Evolutionary conservation across 1,140 invertebrate genomes (phyloP), one percentile per base, ranked within the genome.

Genomic region (Neuroterus valhalla): DNA sequence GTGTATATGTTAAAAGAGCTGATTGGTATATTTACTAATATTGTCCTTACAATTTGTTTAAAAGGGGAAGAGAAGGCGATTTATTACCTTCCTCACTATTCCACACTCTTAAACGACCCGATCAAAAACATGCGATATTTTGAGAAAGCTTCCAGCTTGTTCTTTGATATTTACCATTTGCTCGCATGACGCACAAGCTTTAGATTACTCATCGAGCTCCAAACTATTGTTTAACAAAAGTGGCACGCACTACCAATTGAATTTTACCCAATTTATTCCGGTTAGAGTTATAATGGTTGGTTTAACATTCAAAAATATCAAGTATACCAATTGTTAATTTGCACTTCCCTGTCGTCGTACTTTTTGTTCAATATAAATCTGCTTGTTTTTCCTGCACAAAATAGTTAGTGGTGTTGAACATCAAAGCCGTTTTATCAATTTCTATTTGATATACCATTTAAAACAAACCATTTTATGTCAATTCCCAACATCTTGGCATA

Each of bases 151-250:
- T 67, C 44, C 45, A 72, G 75, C 75, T 77, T 48, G 43, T 74
- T 67, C 52, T 23, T 70, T 62, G 72, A 52, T 46, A 67, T 38
- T 70, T 72, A n/a, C 68, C 69, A 50, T 71, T 77, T 68, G 75
- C 71, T 77, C 45, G 55, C 23, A 68, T 77, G 75, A 77, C 75
- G 75, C 75, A 77, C 68, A 66, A 71, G 67, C 70, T 71, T 74
- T 77, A 69, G 52, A 77, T 77, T 77, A 77, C 75, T 62, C 71
- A 48, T 69, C 14, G 71, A 42, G 52, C 67, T 72, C 73, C 71
- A 50, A 48, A 52, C 26, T 68, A 76, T 31, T 71, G 70, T 76
- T 70, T 44, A 45, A 68, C 42, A 23, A 43, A 44, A 17, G n/a
- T 15, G 38, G 38, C 66, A 45, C 38, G 38, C 17, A 38, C 38